Conservation (phyloP, 2,888 invertebrate species). For the Anthophora plumipes region DNA sequence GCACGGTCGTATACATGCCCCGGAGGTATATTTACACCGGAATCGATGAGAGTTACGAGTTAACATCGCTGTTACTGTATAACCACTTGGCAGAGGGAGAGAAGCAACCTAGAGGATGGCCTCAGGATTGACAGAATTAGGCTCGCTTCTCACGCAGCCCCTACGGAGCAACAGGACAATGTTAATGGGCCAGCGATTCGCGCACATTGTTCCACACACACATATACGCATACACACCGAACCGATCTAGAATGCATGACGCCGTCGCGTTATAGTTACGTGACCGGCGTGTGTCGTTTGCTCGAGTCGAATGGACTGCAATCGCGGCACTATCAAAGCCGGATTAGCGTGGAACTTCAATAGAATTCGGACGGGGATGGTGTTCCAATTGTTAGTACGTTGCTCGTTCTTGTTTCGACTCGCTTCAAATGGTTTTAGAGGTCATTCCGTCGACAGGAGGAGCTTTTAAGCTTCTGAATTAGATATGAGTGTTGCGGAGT, state of each 20-base stretch:
- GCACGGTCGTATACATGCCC: conserved; percentile 68
- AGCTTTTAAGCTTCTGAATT: too few species aligned
- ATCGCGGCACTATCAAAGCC: not conserved
- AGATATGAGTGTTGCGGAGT: too few species aligned
- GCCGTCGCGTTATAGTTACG: conserved; percentile 54
- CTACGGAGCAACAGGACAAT: conserved; percentile 66
- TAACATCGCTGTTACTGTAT: conserved; percentile 55
- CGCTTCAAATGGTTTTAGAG: not conserved
- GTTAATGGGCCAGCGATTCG: conserved; percentile 64
- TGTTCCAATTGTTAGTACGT: too few species aligned
- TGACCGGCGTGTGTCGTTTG: conserved; percentile 54
- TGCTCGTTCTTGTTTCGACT: not conserved
- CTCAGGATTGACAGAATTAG: conserved; percentile 71
- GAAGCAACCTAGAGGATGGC: conserved; percentile 9
- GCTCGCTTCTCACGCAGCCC: conserved; percentile 65
- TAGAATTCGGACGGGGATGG: not conserved
- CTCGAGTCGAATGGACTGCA: conserved; percentile 36
- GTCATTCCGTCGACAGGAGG: not conserved
- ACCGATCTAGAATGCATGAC: conserved; percentile 48
- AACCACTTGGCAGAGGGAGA: too few species aligned
- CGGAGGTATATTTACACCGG: conserved; percentile 72
- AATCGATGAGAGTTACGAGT: conserved; percentile 76
- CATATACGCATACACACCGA: too few species aligned
- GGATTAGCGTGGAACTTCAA: conserved; percentile 1
- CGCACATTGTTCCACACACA: conserved; percentile 60